phyloP scores from a whole-genome alignment of 2,797 vertebrate genomes.

The Amblyraja radiata region DNA sequence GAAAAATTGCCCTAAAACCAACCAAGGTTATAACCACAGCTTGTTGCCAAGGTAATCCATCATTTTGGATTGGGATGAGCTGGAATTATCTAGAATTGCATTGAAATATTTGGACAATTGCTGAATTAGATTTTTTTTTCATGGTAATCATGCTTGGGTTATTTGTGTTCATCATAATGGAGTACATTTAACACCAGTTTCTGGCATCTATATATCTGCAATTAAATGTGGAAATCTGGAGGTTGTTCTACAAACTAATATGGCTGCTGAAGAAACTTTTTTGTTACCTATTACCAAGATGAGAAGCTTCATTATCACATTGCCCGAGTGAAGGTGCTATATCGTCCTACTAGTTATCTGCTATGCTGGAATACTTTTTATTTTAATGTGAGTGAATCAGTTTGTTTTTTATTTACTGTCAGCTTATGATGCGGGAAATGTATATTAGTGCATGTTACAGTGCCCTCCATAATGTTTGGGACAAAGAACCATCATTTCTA shows the following conservation, averaged over 20 bases:
- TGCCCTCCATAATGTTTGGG: no score
- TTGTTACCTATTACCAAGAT: background rate
- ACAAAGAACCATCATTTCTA: no score
- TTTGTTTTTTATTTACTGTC: no score
- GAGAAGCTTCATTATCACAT: background rate
- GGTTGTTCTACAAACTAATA: background rate
- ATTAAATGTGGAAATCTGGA: background rate
- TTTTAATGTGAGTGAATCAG: no score
- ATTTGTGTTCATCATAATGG: background rate
- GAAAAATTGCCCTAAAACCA: no score
- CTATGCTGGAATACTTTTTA: no score
- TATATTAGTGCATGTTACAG: no score
- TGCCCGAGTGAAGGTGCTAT: no score
- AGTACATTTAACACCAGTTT: background rate
- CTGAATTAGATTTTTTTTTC: background rate
- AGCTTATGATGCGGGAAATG: no score
- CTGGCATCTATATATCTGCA: background rate
- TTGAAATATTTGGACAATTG: background rate
- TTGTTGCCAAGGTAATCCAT: background rate
- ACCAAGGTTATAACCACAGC: background rate
- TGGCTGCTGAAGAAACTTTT: background rate
- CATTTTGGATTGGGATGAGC: background rate
- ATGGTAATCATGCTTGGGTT: background rate
- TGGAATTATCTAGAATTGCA: background rate
- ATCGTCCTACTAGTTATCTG: no score